Evolutionary conservation across 1,140 invertebrate genomes (phyloP), one percentile per base, ranked within the genome.

Genomic region (Lasaia peninsularis): DNA sequence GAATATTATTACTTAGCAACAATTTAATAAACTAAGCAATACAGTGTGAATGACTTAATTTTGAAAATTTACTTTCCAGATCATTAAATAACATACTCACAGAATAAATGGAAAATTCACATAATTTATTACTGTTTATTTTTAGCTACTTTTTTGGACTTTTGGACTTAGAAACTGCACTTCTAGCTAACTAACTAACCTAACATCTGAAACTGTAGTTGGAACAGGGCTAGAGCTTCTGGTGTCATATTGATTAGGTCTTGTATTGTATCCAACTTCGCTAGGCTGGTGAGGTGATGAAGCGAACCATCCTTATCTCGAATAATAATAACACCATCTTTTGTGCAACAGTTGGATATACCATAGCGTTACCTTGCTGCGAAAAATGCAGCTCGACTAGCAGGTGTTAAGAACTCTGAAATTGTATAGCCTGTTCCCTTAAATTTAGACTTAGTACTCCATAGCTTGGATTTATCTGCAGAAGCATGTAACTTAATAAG

Each of bases 371-470:
- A 10, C 8, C 35, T 1, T 8, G 54, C 54, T 33, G 35, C 54
- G 35, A 48, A 16, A 32, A 56, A 56, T 31, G 28, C 18, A 16
- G 40, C 28, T 48, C 44, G 54, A 9, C 21, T 24, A 16, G 18
- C 20, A 16, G 40, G 28, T 32, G 54, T 32, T 9, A 56, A 24
- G 9, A 56, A 56, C 35, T 56, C 37, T 11, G 54, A 48, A n/a
- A 35, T 16, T 18, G 37, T 48, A 35, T 12, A 35, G 2, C 34
- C 34, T 10, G 34, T 35, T 0, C 34, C 34, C 14, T 12, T 35
- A 12, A 35, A 10, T 10, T 35, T 35, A 35, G n/a, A 12, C 14
- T 35, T 35, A 6, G 34, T 12, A 35, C 14, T 12, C 34, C n/a
- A 35, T 7, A 3, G n/a, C 6, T 35, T 35, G n/a, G 12, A 35